Evolutionary conservation across 2,888 invertebrate species (phyloP), one percentile per base, ranked within the genome.

Genomic region (Hypolimnas misippus): DNA sequence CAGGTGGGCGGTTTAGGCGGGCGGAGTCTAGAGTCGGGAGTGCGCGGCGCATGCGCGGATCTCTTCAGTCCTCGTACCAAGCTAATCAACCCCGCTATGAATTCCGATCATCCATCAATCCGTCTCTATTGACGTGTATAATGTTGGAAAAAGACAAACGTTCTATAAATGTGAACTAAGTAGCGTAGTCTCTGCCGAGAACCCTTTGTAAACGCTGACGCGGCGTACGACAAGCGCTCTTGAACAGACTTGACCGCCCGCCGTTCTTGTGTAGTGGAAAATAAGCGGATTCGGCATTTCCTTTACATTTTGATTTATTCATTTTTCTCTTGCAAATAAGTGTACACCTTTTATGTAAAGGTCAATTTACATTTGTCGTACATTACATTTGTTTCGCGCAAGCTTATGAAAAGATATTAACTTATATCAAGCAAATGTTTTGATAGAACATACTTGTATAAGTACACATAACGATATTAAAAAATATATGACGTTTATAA

Each of bases 1-100:
- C 89, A 88, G 88, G 89, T 90, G 90, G 90, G 90, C 89, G 91
- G 86, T 69, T 70, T 73, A 72, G 76, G 72, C 86, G 83, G 91
- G 89, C 86, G 90, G 89, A 76, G 88, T 82, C 76, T 75, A 64
- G 65, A 76, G 76, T 76, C 84, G 84, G 89, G 89, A 89, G 89
- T 83, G 80, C 66, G 72, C 61, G 72, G 78, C 90, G 91, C 91
- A 89, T 89, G 91, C 91, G 91, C 81, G 66, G 65, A 73, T 63
- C 72, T 74, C 73, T 70, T 69, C 62, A 70, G 73, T 73, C 77
- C 77, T 68, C 71, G 68, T 65, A 70, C 73, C 69, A 65, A 68
- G 69, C 71, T 73, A 68, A 70, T 71, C 70, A 67, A 66, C 67
- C 67, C 64, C 62, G 67, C 76, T 77, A 74, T 78, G 57, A 66